These are phyloP conservation scores for Austrolebias charrua DNA, from an alignment of 2,797 vertebrate species.

Conservation along the genomic window DNA sequence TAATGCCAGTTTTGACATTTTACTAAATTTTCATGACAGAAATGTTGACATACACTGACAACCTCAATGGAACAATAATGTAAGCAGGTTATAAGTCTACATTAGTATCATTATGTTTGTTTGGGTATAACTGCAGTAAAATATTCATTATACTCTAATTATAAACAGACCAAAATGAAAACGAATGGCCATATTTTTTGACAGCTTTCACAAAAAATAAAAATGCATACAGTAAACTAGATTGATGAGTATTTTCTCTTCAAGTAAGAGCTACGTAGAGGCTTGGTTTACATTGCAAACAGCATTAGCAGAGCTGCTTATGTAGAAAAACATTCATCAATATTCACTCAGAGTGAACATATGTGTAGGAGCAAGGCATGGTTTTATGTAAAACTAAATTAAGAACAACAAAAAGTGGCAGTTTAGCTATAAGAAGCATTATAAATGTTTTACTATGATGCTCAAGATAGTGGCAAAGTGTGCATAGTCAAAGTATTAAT, in stretches of 20 bases:
- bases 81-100: not conserved
- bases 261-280: not conserved
- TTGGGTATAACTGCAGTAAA: not conserved
- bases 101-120: not conserved
- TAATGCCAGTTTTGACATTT: slow-evolving; percentile 5
- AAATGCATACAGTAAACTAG: not conserved
- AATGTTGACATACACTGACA: slow-evolving; percentile 3
- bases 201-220: not conserved
- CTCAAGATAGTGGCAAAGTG: slow-evolving; percentile 7
- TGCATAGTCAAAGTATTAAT: not conserved
- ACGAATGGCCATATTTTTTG: not conserved
- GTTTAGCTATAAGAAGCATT: too few species aligned
- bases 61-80: not conserved
- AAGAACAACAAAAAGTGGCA: too few species aligned
- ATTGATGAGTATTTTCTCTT: not conserved
- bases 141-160: slow-evolving; percentile 1
- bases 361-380: too few species aligned
- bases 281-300: not conserved
- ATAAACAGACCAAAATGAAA: not conserved
- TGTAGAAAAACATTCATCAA: not conserved
- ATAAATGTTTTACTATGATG: not conserved
- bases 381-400: too few species aligned
- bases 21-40: slow-evolving; percentile 2
- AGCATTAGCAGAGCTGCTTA: not conserved
- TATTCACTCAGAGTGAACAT: too few species aligned